Base-by-base conservation (phyloP, 1,140 invertebrate species). In the Anoplophora glabripennis region DNA sequence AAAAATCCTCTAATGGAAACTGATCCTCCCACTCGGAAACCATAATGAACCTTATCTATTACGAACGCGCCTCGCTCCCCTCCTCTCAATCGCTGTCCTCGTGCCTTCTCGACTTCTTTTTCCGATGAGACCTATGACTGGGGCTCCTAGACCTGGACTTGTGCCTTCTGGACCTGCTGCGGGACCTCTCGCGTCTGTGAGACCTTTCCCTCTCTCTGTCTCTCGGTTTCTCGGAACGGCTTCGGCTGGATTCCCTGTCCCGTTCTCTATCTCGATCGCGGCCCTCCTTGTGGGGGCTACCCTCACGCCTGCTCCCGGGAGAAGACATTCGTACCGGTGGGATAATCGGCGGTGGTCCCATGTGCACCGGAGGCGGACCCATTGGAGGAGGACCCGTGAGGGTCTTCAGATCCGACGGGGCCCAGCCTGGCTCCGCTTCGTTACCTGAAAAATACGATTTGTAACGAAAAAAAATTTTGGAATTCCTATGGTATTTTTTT, bases 321-420 rank as follows among this genome's bases (percentile, higher is more conserved):
- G 68, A 68, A 28, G 21, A 28, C 21, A 28, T 28, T 41, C 63
- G 36, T 35, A 65, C 34, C 21, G 65, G 49, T n/a, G 66, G 68
- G 11, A 41, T 49, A 38, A 73, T 72, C 2, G 76, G 72, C 7
- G 80, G 76, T n/a, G 77, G 75, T 4, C 75, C 75, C 55, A 76
- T 70, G 47, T 68, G 34, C n/a, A 71, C 68, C 37, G 68, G 67
- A 40, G 63, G 53, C 7, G 67, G 65, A 45, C 57, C 62, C 40
- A 68, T 62, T 4, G 63, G 63, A 55, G 72, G 62, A 15, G 68
- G 66, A 60, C 47, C 74, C 0, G 84, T 85, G 28, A 86, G 69
- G 60, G 84, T 79, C 71, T 86, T 86, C 36, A 86, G 85, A 56
- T 85, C 83, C 11, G 67, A 74, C 9, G 84, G 83, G 37, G 79